These are phyloP conservation scores for Phyllostomus discolor DNA, from an alignment of 2,113 vertebrate genomes.

Conservation along the genomic window DNA sequence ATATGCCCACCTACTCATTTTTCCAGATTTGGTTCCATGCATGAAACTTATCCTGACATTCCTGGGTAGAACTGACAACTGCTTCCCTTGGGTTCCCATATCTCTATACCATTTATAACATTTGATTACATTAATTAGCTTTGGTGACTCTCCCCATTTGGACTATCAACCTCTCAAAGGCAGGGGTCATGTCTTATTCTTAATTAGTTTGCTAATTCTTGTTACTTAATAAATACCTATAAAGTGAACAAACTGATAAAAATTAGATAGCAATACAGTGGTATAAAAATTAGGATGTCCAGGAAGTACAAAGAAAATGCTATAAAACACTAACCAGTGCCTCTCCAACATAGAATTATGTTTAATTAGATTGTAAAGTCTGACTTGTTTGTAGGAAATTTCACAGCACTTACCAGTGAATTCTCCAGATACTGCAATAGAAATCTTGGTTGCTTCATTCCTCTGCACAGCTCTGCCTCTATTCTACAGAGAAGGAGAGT, in stretches of 20 bases:
- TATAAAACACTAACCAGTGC: not conserved
- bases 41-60: not conserved
- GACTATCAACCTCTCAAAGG: not conserved
- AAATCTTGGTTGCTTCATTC: conserved; percentile 47
- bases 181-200: not conserved
- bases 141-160: not conserved
- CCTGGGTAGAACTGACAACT: not conserved
- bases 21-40: not conserved
- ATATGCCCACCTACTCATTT: not conserved
- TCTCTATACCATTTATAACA: not conserved
- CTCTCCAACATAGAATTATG: not conserved
- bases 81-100: not conserved
- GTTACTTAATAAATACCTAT: not conserved
- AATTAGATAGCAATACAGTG: not conserved
- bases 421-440: conserved; percentile 26
- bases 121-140: not conserved
- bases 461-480: conserved; percentile 40
- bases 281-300: not conserved
- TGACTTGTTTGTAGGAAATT: conserved; percentile 50
- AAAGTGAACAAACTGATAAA: not conserved
- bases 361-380: conserved; percentile 61
- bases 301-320: not conserved
- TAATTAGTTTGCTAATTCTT: not conserved
- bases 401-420: conserved; percentile 43
- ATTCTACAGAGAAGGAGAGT: not conserved